These are phyloP conservation scores for Cantharis rustica DNA, from an alignment of 2,888 invertebrate genomes.

Conservation along the genomic window DNA sequence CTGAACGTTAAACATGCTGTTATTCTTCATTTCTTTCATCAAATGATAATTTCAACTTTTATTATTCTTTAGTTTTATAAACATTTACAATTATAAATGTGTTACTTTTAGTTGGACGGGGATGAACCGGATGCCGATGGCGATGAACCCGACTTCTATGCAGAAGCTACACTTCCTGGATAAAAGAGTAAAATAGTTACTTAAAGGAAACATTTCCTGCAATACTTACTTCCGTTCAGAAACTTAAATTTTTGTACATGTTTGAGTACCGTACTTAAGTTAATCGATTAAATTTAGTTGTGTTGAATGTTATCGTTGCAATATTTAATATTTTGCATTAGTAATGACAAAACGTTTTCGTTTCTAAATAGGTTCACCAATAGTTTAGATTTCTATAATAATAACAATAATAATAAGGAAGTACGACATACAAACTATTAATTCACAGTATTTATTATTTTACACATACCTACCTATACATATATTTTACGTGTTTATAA, in stretches of 20 bases:
- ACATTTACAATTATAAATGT: slow-evolving; percentile 15
- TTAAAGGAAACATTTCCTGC: slow-evolving; percentile 17
- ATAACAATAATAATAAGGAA: background rate
- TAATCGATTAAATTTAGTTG: background rate
- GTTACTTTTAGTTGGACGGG: slow-evolving; percentile 76
- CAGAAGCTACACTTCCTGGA: slow-evolving; percentile 84
- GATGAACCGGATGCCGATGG: slow-evolving; percentile 78
- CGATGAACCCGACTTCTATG: slow-evolving; percentile 94
- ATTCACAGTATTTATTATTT: background rate
- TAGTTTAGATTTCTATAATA: background rate
- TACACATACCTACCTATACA: background rate
- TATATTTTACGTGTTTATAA: background rate
- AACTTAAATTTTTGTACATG: background rate
- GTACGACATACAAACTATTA: background rate
- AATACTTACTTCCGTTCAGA: background rate
- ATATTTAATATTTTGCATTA: background rate
- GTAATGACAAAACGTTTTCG: background rate
- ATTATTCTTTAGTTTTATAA: slow-evolving; percentile 10
- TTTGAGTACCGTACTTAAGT: background rate
- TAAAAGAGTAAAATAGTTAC: slow-evolving; percentile 53
- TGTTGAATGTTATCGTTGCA: background rate
- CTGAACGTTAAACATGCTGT: background rate
- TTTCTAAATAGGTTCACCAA: background rate
- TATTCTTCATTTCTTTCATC: background rate
- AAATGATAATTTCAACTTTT: background rate